Base-by-base conservation (phyloP, 2,888 invertebrate genomes). In the Melinaea menophilus region DNA sequence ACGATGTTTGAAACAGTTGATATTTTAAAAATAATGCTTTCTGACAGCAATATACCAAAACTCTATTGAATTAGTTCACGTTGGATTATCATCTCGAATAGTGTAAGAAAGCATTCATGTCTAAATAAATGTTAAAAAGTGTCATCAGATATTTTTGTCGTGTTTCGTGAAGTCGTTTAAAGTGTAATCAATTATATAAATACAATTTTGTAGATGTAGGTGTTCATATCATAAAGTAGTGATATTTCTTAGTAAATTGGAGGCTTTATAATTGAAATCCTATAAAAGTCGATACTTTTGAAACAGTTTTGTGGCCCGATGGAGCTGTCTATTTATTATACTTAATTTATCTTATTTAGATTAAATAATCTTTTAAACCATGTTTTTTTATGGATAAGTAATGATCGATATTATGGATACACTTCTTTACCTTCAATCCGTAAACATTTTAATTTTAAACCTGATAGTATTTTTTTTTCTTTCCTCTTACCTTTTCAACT, bases 401-500 rank as follows among this genome's bases (percentile, higher is more conserved):
- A 37, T 37, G 58, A 51, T 11, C 41, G 60, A 45, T 61, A 45
- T 2, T 13, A 34, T 62, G 64, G 61, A 54, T 61, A 51, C 55
- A 55, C 45, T 54, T 61, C 64, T 70, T 51, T 63, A 67, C n/a
- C 22, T 55, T 46, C 31, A 51, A 51, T 51, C 51, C 31, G 13
- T 51, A 13, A 22, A 51, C 13, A n/a, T 51, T 13, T 5, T 51
- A 51, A 13, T 22, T 4, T 22, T 22, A 3, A 4, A 51, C 4
- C 5, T 51, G 9, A 9, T 51, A 9, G 1, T 31, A 51, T 9
- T n/a, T 11, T n/a, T n/a, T n/a, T 46, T 46, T 11, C 1, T 46
- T 59, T 37, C 46, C 61, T 59, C 92, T 91, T 94, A 98, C 97
- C 96, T 94, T 96, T 92, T 98, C 97, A 67, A 97, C 97, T 93